These are phyloP conservation scores for Sphaerophoria taeniata DNA, from an alignment of 2,888 invertebrate genomes.

Conservation along the genomic window DNA sequence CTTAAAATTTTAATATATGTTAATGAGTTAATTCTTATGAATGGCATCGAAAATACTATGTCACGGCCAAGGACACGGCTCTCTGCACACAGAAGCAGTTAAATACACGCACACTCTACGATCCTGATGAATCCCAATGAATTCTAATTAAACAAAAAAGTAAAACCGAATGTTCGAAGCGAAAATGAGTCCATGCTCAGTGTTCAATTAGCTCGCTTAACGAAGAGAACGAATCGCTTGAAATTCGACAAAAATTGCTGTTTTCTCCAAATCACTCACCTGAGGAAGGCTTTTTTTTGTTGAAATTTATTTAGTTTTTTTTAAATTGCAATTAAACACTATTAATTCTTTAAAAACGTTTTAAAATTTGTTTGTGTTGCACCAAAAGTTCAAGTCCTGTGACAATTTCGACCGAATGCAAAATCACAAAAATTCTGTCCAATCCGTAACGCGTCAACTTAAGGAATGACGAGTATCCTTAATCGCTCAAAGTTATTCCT, in stretches of 20 bases:
- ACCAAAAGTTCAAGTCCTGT: slow-evolving; percentile 32
- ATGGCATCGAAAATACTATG: slow-evolving; percentile 60
- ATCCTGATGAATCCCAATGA: slow-evolving; percentile 59
- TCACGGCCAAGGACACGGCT: slow-evolving; percentile 71
- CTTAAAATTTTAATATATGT: slow-evolving; percentile 61
- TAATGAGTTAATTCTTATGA: slow-evolving; percentile 73
- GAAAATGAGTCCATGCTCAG: slow-evolving; percentile 72
- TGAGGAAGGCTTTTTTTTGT: slow-evolving; percentile 38
- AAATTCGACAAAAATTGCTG: background rate
- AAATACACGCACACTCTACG: slow-evolving; percentile 40
- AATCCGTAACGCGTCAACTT: slow-evolving; percentile 72
- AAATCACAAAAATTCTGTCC: slow-evolving; percentile 59
- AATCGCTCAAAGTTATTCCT: slow-evolving; percentile 67
- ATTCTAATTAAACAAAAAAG: slow-evolving; percentile 66
- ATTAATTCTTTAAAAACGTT: slow-evolving; percentile 23
- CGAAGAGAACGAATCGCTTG: slow-evolving; percentile 62
- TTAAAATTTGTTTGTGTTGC: slow-evolving; percentile 7
- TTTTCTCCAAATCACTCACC: slow-evolving; percentile 60
- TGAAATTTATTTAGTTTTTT: background rate
- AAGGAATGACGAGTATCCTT: slow-evolving; percentile 71
- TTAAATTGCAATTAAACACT: slow-evolving; percentile 3
- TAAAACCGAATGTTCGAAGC: slow-evolving; percentile 61
- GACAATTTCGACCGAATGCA: slow-evolving; percentile 7
- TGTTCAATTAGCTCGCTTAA: slow-evolving; percentile 72
- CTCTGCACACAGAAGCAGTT: slow-evolving; percentile 44